Evolutionary conservation across 1,140 invertebrate genomes (phyloP).

Genomic region (Colletes latitarsis): DNA sequence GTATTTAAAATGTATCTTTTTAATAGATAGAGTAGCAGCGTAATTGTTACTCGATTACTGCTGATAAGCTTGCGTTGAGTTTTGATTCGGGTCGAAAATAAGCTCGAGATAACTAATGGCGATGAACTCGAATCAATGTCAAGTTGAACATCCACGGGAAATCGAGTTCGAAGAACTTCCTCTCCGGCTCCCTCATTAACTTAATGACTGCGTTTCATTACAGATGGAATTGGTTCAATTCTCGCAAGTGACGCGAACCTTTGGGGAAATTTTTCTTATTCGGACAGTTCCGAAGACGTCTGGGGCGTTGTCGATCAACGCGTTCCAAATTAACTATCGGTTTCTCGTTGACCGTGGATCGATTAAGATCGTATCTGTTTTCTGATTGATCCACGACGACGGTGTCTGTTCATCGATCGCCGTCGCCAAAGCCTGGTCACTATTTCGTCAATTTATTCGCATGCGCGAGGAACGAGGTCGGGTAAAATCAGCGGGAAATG

Average conservation of each 20-base stretch:
- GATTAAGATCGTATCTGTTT: neutral
- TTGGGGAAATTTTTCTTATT: neutral
- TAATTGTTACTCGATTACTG: no score
- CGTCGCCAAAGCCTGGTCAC: neutral
- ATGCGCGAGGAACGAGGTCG: conserved; percentile 9
- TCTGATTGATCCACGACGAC: neutral
- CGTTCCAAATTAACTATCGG: neutral
- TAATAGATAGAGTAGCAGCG: no score
- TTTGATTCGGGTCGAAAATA: neutral
- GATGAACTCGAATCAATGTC: neutral
- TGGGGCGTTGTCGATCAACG: neutral
- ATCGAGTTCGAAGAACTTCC: neutral
- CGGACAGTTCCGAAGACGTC: neutral
- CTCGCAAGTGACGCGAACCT: conserved; percentile 13
- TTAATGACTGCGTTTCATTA: neutral
- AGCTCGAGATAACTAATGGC: neutral
- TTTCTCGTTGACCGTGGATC: neutral
- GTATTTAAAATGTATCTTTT: no score
- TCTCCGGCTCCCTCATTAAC: neutral
- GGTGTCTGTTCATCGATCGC: neutral
- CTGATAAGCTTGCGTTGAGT: neutral
- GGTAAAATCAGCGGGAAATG: conserved; percentile 27
- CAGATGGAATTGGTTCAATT: conserved; percentile 1
- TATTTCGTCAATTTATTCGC: conserved; percentile 24
- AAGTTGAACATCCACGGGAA: neutral